Evolutionary conservation across 1,140 invertebrate genomes (phyloP), one percentile per base, ranked within the genome.

Genomic region (Drosophila tani): DNA sequence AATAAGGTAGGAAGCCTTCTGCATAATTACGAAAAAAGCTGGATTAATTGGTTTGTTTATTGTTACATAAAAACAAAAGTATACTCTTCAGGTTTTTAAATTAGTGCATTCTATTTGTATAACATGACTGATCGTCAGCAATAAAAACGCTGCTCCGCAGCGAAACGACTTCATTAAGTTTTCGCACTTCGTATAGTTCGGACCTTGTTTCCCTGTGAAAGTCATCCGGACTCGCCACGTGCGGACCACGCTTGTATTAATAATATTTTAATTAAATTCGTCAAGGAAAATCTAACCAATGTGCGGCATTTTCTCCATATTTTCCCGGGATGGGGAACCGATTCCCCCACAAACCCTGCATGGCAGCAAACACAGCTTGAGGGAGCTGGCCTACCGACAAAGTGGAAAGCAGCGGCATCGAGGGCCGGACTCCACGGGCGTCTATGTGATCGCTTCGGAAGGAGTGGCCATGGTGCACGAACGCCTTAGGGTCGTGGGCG

Each of bases 251-350:
- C n/a, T n/a, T n/a, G n/a, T n/a, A n/a, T n/a, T n/a, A n/a, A n/a
- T n/a, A n/a, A n/a, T n/a, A n/a, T n/a, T n/a, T n/a, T n/a, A n/a
- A n/a, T n/a, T n/a, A n/a, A n/a, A n/a, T n/a, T n/a, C n/a, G n/a
- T n/a, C n/a, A n/a, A n/a, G n/a, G n/a, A n/a, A n/a, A n/a, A n/a
- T n/a, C n/a, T n/a, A n/a, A n/a, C n/a, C n/a, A 35, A 93, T 93
- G 92, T 93, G 92, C 35, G 92, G 92, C 5, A 93, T 93, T 27
- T 93, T 93, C 64, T 82, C 92, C 14, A 91, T 93, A 80, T 91
- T 93, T 41, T 91, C 85, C 5, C 79, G 69, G n/a, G 62, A 88
- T 53, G 82, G 83, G 5, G 9, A 73, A 27, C 55, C 81, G n/a
- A 84, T 88, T 50, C 55, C 57, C 9, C 43, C 79, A 5, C 76